Percentiles rank a stretch among this genome's conserved stretches.
phyloP scores from a whole-genome alignment of 2,888 invertebrate species.

The Frankliniella intonsa region DNA sequence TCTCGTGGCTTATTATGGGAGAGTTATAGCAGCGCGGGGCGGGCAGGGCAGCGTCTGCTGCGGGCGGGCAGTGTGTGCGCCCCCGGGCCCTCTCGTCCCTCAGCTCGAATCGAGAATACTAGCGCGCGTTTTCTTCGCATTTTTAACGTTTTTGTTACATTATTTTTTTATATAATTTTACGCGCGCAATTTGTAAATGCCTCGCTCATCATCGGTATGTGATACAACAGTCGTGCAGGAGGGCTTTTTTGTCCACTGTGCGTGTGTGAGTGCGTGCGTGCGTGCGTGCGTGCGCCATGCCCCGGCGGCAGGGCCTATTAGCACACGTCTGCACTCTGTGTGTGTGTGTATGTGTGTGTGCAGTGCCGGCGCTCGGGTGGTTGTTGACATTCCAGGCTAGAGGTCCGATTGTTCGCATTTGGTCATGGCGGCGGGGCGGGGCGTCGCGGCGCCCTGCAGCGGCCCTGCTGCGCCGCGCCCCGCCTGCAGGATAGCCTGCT shows the following conservation, averaged over 20 bases:
- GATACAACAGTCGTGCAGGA: too few relatives aligned
- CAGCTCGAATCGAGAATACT: too few relatives aligned
- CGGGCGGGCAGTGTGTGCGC: too few relatives aligned
- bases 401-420: conserved; percentile 19
- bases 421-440: conserved; percentile 3
- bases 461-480: neutral
- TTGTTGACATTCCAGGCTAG: neutral
- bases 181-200: too few relatives aligned
- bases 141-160: neutral
- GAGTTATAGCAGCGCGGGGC: too few relatives aligned
- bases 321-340: neutral
- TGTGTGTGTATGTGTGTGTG: neutral
- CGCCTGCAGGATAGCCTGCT: neutral
- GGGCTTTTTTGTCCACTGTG: too few relatives aligned
- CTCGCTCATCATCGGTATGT: too few relatives aligned
- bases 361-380: neutral
- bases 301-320: neutral
- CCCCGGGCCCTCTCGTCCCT: too few relatives aligned
- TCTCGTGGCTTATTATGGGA: too few relatives aligned
- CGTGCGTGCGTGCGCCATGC: neutral
- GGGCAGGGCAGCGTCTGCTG: too few relatives aligned
- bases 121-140: neutral
- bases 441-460: neutral
- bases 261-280: neutral
- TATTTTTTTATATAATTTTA: too few relatives aligned